Base-by-base conservation (phyloP, 2,113 vertebrate species). In the Pitta sordida region DNA sequence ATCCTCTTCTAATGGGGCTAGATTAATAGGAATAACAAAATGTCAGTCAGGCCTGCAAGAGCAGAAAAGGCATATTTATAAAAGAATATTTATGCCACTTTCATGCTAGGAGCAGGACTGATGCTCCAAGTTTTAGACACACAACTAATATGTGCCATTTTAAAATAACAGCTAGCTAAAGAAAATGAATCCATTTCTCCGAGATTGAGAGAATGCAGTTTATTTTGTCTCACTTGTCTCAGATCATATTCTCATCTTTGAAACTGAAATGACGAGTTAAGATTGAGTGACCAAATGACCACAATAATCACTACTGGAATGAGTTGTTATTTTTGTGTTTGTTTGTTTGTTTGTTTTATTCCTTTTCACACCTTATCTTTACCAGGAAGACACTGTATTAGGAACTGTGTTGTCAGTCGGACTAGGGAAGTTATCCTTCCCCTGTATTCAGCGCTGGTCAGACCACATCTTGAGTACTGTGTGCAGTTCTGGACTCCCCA, bases 81-180 rank as follows among this genome's bases (percentile, higher is more conserved):
- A 73, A 49, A 37, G 18, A 58, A 17, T 10, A 2, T 13, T n/a
- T 24, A 4, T 59, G 7, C 11, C 11, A 12, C 0, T 0, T 41
- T 82, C 11, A 37, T 10, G 4, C 11, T 5, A 27, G 20, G 32
- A 80, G 24, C 44, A 73, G 56, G 15, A 11, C 32, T 75, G 15
- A 29, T 83, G 27, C 24, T 77, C 15, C 39, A 64, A 14, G 15
- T 34, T 76, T 68, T 52, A 73, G 51, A 20, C 4, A 11, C 9
- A 27, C 7, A 86, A 11, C 6, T 16, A 37, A 3, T 48, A 64
- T 23, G 36, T 92, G 19, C 3, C 19, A 59, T 30, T 9, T 64
- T 48, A 63, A 73, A 59, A 34, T n/a, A 44, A 51, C 13, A 59
- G 12, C 19, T 43, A 73, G 26, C 7, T 41, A 34, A 60, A 29